These are phyloP conservation scores for Macrosteles quadrilineatus DNA, from an alignment of 1,140 invertebrate genomes.

Conservation along the genomic window DNA sequence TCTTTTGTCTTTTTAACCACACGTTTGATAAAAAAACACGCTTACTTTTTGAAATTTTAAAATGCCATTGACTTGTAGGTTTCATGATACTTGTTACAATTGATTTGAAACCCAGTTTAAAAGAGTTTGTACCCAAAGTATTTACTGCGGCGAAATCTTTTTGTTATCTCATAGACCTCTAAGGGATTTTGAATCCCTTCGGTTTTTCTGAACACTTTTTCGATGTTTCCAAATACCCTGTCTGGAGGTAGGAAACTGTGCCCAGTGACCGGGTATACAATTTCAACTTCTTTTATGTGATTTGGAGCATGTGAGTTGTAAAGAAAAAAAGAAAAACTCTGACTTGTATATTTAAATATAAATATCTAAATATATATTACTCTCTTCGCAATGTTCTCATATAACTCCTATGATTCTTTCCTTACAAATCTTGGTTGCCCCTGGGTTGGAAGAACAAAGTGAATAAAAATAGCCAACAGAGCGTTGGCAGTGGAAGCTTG, in stretches of 20 bases:
- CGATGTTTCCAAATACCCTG: conserved; percentile 44
- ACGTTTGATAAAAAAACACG: background rate
- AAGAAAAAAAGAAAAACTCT: too few relatives aligned
- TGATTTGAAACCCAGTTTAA: background rate
- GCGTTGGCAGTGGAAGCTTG: too few relatives aligned
- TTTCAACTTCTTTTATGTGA: conserved; percentile 40
- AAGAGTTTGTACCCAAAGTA: background rate
- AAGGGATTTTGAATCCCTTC: conserved; percentile 14
- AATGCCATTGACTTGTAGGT: conserved; percentile 15
- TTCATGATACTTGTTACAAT: background rate
- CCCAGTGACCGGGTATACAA: conserved; percentile 41
- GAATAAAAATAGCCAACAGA: too few relatives aligned
- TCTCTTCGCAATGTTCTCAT: too few relatives aligned
- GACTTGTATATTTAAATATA: too few relatives aligned
- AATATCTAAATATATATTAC: too few relatives aligned
- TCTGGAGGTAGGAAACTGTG: conserved; percentile 45
- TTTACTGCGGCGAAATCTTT: background rate
- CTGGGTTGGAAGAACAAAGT: too few relatives aligned
- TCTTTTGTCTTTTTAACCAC: background rate
- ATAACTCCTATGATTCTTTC: too few relatives aligned
- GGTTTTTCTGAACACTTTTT: conserved; percentile 30
- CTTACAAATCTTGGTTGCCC: too few relatives aligned
- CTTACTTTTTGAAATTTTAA: background rate
- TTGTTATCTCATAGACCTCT: background rate
- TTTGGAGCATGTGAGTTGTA: conserved; percentile 39